Conservation (phyloP, 2,797 vertebrate genomes). For the Molossus alvarezi region DNA sequence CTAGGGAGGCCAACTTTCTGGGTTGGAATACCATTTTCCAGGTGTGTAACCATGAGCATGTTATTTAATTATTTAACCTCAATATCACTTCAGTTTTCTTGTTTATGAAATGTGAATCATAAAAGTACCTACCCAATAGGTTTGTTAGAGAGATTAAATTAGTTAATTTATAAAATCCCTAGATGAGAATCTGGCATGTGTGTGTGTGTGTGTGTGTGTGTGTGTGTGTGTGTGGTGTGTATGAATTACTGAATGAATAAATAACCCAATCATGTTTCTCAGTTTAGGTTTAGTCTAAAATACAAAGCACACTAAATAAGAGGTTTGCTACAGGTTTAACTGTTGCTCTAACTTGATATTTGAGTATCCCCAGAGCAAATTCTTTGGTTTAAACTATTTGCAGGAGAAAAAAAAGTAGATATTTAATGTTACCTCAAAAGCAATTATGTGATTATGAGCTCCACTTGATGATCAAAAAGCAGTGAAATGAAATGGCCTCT, state of each 20-base stretch:
- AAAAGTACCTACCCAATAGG: not conserved
- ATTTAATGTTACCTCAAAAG: not conserved
- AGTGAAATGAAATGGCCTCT: conserved; percentile 44
- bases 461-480: not conserved
- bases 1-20: not conserved
- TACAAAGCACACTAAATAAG: not conserved
- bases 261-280: not conserved
- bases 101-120: not conserved
- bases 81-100: not conserved
- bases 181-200: not conserved
- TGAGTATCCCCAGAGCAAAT: not conserved
- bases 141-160: not conserved
- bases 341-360: not conserved
- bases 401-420: not conserved
- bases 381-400: conserved; percentile 36
- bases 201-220: not conserved
- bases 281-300: not conserved
- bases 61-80: not conserved
- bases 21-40: not conserved
- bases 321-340: not conserved
- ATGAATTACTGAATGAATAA: not conserved
- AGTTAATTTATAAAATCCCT: not conserved
- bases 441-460: conserved; percentile 51
- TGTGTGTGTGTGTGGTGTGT: not conserved
- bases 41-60: rapidly evolving